Evolutionary conservation across 2,113 vertebrate genomes (phyloP).

Genomic region (Pitta sordida): DNA sequence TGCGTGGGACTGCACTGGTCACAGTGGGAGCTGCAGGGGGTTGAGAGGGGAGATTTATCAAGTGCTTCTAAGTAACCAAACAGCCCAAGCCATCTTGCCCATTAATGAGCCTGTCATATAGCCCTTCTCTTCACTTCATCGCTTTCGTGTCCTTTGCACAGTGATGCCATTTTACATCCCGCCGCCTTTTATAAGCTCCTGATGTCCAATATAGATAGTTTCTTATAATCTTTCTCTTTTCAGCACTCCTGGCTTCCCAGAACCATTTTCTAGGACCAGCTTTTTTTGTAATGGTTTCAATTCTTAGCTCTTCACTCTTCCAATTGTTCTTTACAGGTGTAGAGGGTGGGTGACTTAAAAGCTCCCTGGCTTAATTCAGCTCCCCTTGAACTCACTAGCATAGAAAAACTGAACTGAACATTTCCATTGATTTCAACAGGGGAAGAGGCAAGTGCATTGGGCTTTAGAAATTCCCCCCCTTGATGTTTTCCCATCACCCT

Average conservation of each 20-base stretch:
- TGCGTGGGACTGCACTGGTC: not conserved
- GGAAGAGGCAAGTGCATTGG: constrained; percentile 16
- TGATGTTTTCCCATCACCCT: constrained; percentile 26
- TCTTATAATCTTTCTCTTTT: constrained; percentile 45
- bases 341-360: constrained; percentile 41
- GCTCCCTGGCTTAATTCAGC: not conserved
- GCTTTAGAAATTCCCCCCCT: constrained; percentile 43
- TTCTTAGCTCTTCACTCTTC: constrained; percentile 51
- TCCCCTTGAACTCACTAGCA: constrained; percentile 35
- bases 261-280: constrained; percentile 8
- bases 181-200: constrained; percentile 43
- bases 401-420: constrained; percentile 30
- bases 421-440: constrained; percentile 32
- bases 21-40: not conserved
- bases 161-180: constrained; percentile 48
- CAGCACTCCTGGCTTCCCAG: constrained; percentile 43
- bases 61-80: not conserved
- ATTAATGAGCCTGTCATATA: not conserved
- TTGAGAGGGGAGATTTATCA: not conserved
- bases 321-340: constrained; percentile 46
- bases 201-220: constrained; percentile 46
- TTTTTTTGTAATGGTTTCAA: constrained; percentile 37
- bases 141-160: constrained; percentile 30
- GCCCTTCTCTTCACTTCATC: constrained; percentile 20
- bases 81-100: not conserved